Base-by-base conservation (phyloP, 2,888 invertebrate genomes). In the Oithona nana region DNA sequence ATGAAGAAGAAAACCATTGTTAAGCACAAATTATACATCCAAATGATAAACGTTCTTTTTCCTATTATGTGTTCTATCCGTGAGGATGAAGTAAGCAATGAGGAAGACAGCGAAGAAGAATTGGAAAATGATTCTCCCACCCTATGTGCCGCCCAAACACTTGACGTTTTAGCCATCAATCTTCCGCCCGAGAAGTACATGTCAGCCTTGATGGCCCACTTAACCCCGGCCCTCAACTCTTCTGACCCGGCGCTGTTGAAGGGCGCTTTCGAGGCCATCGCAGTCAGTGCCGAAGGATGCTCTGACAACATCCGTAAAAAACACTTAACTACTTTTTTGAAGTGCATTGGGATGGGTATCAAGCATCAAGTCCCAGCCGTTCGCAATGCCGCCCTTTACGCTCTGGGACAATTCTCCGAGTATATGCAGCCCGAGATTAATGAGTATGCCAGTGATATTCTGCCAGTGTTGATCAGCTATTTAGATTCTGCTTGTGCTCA, bases 371-470 rank as follows among this genome's bases (percentile, higher is more conserved):
- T 49, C 26, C 62, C 55, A 1, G 31, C 48, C 8, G 84, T 86
- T 3, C 76, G 83, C 57, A 84, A 83, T 71, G 81, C 84, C 1
- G 85, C 86, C 0, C 78, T 87, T 56, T 86, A 84, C 74, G 83
- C 86, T 0, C 74, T 87, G 3, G 86, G 86, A 0, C 86, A 86
- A 71, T 86, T 86, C 72, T 82, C 86, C 0, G 86, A 87, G 71
- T 80, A 82, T 74, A 73, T 87, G 57, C 86, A 83, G 77, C 86
- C 87, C 2, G 83, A 85, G 66, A 84, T 87, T 64, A 82, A 82
- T 66, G 79, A 81, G 67, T 85, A 79, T 71, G 81, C 84, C 0
- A 75, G 80, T 0, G 80, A 84, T 68, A 73, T 87, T 49, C 73
- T 87, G 54, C 86, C 86, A 1, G 68, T 86, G 52, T 73, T 86